phyloP scores from a whole-genome alignment of 2,888 invertebrate genomes.

The Linnaemya vulpina region DNA sequence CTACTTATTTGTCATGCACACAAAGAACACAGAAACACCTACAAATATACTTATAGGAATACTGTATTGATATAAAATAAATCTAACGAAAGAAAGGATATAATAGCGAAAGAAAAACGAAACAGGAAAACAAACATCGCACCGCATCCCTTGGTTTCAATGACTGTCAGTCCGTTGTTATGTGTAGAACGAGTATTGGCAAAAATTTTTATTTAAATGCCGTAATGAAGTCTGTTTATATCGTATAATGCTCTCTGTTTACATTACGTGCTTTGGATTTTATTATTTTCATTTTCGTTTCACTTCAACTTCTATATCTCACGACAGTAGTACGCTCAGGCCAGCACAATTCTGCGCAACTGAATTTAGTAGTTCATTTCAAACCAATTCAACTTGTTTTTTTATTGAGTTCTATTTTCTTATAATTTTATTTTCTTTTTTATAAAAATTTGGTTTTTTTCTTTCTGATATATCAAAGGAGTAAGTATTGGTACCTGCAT shows the following conservation, averaged over 20 bases:
- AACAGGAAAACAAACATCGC: slow-evolving; percentile 24
- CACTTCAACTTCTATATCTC: slow-evolving; percentile 44
- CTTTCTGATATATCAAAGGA: slow-evolving; percentile 37
- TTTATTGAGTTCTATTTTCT: slow-evolving; percentile 28
- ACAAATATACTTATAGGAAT: slow-evolving; percentile 11
- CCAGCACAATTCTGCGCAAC: slow-evolving; percentile 21
- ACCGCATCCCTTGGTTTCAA: slow-evolving; percentile 52
- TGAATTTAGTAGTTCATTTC: slow-evolving; percentile 42
- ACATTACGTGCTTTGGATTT: slow-evolving; percentile 81
- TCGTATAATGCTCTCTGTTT: slow-evolving; percentile 82
- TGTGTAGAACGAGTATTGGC: slow-evolving; percentile 62
- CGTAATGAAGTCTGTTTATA: slow-evolving; percentile 82
- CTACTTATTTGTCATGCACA: slow-evolving; percentile 25
- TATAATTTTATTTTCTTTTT: not conserved
- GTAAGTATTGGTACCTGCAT: not conserved
- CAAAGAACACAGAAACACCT: not conserved
- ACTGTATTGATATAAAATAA: not conserved
- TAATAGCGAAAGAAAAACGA: slow-evolving; percentile 25
- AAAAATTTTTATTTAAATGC: slow-evolving; percentile 81
- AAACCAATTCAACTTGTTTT: slow-evolving; percentile 36
- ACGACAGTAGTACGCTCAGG: slow-evolving; percentile 15
- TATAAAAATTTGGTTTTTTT: not conserved
- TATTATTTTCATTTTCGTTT: slow-evolving; percentile 75
- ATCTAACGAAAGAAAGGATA: slow-evolving; percentile 32
- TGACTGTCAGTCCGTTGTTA: slow-evolving; percentile 43